Percentiles rank a stretch among this genome's conserved stretches.
phyloP scores from a whole-genome alignment of 2,797 vertebrate genomes.

The Pseudopleuronectes americanus region DNA sequence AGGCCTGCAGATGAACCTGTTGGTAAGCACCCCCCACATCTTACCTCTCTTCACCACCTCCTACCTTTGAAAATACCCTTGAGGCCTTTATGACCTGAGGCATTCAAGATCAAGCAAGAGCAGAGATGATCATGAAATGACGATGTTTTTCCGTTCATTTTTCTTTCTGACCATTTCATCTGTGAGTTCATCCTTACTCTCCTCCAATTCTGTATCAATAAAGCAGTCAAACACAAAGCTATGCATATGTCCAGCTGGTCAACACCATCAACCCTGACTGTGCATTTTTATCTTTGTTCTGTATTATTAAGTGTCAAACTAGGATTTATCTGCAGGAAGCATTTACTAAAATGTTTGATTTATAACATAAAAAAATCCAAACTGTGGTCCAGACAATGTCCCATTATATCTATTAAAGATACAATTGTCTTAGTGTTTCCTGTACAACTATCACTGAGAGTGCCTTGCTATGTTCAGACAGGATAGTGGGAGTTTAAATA shows the following conservation, averaged over 20 bases:
- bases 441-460: neutral
- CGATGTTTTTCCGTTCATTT: neutral
- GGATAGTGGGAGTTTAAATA: neutral
- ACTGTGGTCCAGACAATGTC: neutral
- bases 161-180: too few relatives aligned
- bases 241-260: constrained; percentile 14
- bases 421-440: constrained; percentile 34
- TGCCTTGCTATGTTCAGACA: constrained; percentile 3
- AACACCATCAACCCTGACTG: neutral
- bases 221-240: constrained; percentile 3
- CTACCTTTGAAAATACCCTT: constrained; percentile 38
- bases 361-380: constrained; percentile 5
- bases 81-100: constrained; percentile 33
- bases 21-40: constrained; percentile 10
- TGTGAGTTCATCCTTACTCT: neutral
- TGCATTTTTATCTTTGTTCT: constrained; percentile 27
- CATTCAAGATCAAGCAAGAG: constrained; percentile 33
- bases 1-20: constrained; percentile 51
- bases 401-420: constrained; percentile 17
- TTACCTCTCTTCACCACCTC: constrained; percentile 29
- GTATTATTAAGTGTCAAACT: constrained; percentile 19
- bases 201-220: constrained; percentile 21
- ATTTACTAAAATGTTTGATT: constrained; percentile 34
- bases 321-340: neutral
- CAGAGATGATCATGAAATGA: constrained; percentile 46